Evolutionary conservation across 30 jellyfish, hydroid and myxozoan species (phyloP).

Genomic region (Morbakka virulenta): DNA sequence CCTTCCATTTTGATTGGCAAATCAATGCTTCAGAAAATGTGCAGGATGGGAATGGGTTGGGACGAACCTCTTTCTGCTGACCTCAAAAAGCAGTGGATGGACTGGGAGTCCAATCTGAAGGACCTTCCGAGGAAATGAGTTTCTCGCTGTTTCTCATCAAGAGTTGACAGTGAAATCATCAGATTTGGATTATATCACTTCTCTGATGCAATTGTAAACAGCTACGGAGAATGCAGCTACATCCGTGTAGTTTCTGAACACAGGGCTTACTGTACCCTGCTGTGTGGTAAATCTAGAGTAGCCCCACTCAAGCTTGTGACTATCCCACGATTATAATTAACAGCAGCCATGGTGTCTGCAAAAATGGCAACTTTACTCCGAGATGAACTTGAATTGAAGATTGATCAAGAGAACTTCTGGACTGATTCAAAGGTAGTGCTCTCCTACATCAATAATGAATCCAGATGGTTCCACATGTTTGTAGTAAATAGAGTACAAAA

Average conservation of each 20-base stretch:
- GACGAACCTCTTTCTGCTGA: too few species aligned
- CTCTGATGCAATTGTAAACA: constrained; percentile 11
- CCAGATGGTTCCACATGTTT: constrained; percentile 18
- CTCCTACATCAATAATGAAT: constrained; percentile 5
- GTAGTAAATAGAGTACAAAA: constrained; percentile 26
- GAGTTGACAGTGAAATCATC: neutral
- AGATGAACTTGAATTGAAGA: neutral
- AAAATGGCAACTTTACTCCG: constrained; percentile 18
- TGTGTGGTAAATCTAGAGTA: constrained; percentile 4
- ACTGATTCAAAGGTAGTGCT: constrained; percentile 22
- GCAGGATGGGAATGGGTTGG: too few species aligned
- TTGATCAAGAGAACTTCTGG: constrained; percentile 21
- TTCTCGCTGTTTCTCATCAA: constrained; percentile 30
- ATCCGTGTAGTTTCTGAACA: constrained; percentile 9
- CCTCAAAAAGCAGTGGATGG: too few species aligned
- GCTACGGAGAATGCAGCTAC: constrained; percentile 22
- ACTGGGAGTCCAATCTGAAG: neutral
- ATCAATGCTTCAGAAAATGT: too few species aligned
- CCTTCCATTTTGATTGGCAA: too few species aligned
- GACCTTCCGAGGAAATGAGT: too few species aligned
- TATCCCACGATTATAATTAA: constrained; percentile 40
- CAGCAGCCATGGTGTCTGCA: constrained; percentile 41
- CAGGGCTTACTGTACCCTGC: neutral
- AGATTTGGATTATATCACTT: neutral
- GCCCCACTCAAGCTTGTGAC: constrained; percentile 43